phyloP scores from a whole-genome alignment of 2,888 invertebrate species.

The Xestia rhomboidea region DNA sequence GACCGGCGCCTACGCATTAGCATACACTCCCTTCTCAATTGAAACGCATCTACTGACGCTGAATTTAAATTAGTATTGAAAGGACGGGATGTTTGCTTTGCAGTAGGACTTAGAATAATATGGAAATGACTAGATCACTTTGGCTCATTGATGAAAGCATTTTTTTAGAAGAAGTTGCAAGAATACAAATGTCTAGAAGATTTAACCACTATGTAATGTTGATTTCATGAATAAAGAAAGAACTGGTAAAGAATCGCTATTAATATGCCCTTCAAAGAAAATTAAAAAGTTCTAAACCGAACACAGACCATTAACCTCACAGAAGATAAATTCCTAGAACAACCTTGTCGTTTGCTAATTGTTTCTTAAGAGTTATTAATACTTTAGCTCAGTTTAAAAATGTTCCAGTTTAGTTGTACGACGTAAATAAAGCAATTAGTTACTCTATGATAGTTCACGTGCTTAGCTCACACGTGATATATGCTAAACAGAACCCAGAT shows the following conservation, averaged over 20 bases:
- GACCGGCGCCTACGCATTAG: constrained; percentile 40
- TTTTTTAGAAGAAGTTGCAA: neutral
- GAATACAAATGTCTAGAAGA: neutral
- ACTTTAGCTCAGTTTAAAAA: constrained; percentile 26
- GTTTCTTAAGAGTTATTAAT: constrained; percentile 40
- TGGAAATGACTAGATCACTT: neutral
- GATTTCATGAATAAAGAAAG: neutral
- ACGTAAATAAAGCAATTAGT: constrained; percentile 44
- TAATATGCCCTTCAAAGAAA: constrained; percentile 13
- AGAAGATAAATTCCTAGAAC: constrained; percentile 27
- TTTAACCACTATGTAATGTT: neutral
- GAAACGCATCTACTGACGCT: constrained; percentile 32
- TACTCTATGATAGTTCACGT: constrained; percentile 44
- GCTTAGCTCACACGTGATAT: constrained; percentile 34
- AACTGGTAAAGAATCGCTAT: neutral
- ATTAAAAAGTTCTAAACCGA: neutral
- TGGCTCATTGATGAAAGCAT: neutral
- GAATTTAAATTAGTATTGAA: constrained; percentile 24
- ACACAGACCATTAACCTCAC: constrained; percentile 21
- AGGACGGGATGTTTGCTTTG: neutral
- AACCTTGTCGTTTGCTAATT: constrained; percentile 40
- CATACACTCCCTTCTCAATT: constrained; percentile 46
- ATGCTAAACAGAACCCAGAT: constrained; percentile 4
- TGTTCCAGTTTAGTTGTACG: constrained; percentile 21
- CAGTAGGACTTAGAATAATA: neutral